Evolutionary conservation across 2,797 vertebrate species (phyloP), one percentile per base, ranked within the genome.

Genomic region (Anabacerthia variegaticeps): DNA sequence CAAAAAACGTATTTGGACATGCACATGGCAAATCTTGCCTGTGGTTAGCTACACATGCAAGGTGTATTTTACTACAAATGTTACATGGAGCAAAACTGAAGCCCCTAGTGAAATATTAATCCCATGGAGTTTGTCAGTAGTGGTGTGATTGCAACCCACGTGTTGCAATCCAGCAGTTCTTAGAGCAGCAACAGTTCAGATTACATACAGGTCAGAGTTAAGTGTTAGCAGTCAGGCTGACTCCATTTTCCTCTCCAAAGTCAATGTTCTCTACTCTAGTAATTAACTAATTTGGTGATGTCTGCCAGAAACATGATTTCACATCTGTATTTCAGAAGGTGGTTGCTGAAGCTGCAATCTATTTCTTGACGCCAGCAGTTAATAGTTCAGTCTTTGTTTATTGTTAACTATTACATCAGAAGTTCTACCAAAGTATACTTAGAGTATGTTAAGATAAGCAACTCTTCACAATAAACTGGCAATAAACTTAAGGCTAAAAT

Each of bases 341-440:
- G 59, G 21, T 80, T 92, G 77, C 67, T 58, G 69, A 87, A 84
- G 26, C 46, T 82, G 48, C 71, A 82, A 9, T 77, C 1, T 49
- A 43, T 59, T 95, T 85, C 52, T 43, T 92, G 67, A 90, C 0
- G 2, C 36, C 71, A 94, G 67, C 67, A 75, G 43, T 84, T 92
- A 85, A 63, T 92, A 43, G 36, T 81, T 78, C 22, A 21, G 39
- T 85, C 80, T 91, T 88, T 89, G 62, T 92, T 93, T 51, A n/a
- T 65, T 61, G 36, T 88, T 91, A 39, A 16, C 39, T 58, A 27
- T 92, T 61, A 51, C 39, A 51, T 74, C 76, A 91, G 65, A 61
- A 84, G 37, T 71, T 83, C 58, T 59, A 41, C 46, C 24, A 26
- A 86, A 65, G 24, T 22, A 36, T 49, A 72, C 21, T n/a, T 68